phyloP scores from a whole-genome alignment of 2,888 invertebrate genomes.

The Phrixothrix hirtus region DNA sequence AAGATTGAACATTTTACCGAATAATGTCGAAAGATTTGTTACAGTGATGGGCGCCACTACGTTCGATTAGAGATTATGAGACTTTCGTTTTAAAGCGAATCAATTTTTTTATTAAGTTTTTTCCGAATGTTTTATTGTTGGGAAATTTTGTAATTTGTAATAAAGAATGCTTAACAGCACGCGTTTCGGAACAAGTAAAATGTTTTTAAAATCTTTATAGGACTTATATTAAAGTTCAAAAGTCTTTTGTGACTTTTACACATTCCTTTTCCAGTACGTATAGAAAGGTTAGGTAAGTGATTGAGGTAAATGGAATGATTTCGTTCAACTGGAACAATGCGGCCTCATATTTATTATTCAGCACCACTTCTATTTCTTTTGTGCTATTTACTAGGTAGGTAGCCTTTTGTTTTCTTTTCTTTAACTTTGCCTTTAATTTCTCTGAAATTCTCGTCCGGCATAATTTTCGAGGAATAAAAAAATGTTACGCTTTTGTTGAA shows the following conservation, averaged over 20 bases:
- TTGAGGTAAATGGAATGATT: slow-evolving; percentile 20
- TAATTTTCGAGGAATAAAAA: slow-evolving; percentile 4
- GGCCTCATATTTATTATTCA: slow-evolving; percentile 23
- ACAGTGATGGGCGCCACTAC: too few relatives aligned
- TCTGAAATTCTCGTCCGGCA: not conserved
- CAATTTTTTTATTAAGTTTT: too few relatives aligned
- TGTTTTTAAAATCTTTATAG: too few relatives aligned
- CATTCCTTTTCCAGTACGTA: slow-evolving; percentile 5
- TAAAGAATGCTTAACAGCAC: too few relatives aligned
- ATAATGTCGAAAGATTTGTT: too few relatives aligned
- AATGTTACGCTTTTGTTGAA: not conserved
- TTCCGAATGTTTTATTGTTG: too few relatives aligned
- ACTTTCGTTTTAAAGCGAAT: too few relatives aligned
- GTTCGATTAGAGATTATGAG: too few relatives aligned
- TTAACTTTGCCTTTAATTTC: slow-evolving; percentile 11
- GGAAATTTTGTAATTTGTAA: too few relatives aligned
- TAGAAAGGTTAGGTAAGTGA: slow-evolving; percentile 5
- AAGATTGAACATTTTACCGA: too few relatives aligned
- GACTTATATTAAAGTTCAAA: slow-evolving; percentile 1
- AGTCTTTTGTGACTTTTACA: slow-evolving; percentile 4
- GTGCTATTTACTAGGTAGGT: slow-evolving; percentile 20
- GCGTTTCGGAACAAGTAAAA: too few relatives aligned
- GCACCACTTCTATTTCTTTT: slow-evolving; percentile 16
- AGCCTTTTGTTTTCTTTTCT: slow-evolving; percentile 16
- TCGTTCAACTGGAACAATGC: slow-evolving; percentile 21